Conservation (phyloP, 1,140 invertebrate species). For the Drosophila sproati region DNA sequence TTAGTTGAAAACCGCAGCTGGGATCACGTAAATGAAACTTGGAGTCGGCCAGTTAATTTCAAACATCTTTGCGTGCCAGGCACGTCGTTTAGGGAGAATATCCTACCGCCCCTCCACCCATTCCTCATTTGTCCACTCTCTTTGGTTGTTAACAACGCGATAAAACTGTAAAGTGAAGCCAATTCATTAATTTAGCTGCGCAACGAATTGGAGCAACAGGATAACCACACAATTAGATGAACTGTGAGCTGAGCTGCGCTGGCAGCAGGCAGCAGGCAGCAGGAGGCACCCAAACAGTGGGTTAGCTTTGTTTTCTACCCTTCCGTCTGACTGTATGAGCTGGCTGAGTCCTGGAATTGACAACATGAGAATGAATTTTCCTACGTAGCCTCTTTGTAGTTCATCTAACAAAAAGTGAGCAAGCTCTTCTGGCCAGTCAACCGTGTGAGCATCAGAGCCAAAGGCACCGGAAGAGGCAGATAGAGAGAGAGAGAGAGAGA, state of each 20-base stretch:
- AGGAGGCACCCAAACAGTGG: neutral
- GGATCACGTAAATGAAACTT: constrained; percentile 14
- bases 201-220: constrained; percentile 40
- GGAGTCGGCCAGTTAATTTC: constrained; percentile 17
- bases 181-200: constrained; percentile 40
- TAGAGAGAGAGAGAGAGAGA: neutral
- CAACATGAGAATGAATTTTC: constrained; percentile 7
- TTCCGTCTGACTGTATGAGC: constrained; percentile 4
- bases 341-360: constrained; percentile 6
- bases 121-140: neutral
- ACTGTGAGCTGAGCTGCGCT: constrained; percentile 17
- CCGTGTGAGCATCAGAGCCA: constrained; percentile 44
- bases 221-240: constrained; percentile 50
- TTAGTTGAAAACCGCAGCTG: constrained; percentile 46
- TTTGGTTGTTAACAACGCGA: constrained; percentile 33
- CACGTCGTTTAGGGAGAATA: neutral
- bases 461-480: constrained; percentile 1
- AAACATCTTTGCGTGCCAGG: constrained; percentile 18
- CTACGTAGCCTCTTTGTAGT: constrained; percentile 32
- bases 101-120: neutral
- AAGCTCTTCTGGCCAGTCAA: constrained; percentile 54
- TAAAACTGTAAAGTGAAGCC: constrained; percentile 57
- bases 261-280: constrained; percentile 1
- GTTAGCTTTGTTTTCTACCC: neutral
- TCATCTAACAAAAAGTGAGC: constrained; percentile 31